A percentile compares a stretch with the other conserved stretches of the same genome.
Conservation (phyloP, 2,888 invertebrate species). For the Temnothorax unifasciatus region DNA sequence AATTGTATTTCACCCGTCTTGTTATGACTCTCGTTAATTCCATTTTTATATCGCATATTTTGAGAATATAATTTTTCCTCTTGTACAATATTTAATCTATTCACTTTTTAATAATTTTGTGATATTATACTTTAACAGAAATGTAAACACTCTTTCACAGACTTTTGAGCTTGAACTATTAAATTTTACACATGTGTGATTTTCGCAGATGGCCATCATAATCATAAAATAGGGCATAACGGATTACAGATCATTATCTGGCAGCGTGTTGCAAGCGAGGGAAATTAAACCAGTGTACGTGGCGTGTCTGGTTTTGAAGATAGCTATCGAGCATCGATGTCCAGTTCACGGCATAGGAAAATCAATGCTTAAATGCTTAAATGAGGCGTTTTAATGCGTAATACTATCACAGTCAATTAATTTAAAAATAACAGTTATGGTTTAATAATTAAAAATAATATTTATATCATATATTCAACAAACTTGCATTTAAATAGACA, state of each 20-base stretch:
- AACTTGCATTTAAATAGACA: background rate
- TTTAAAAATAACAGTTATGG: background rate
- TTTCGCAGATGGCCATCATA: conserved; percentile 2
- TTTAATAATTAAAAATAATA: background rate
- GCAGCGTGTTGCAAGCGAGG: conserved; percentile 53
- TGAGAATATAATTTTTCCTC: background rate
- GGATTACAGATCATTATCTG: conserved; percentile 40
- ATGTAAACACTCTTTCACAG: background rate
- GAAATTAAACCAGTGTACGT: conserved; percentile 58
- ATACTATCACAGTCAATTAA: conserved; percentile 12
- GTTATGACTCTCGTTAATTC: background rate
- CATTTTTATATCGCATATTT: background rate
- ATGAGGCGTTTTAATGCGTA: conserved; percentile 9
- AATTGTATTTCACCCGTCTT: background rate
- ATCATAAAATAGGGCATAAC: conserved; percentile 36
- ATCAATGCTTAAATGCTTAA: conserved; percentile 39
- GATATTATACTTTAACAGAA: background rate
- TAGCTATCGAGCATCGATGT: conserved; percentile 57
- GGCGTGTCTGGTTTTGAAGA: conserved; percentile 54
- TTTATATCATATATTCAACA: background rate
- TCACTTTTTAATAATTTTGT: background rate
- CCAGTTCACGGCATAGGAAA: conserved; percentile 29
- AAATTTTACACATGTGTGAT: background rate
- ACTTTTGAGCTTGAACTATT: background rate
- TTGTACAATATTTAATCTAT: background rate